phyloP scores from a whole-genome alignment of 2,888 invertebrate species.

The Bimastos eiseni region DNA sequence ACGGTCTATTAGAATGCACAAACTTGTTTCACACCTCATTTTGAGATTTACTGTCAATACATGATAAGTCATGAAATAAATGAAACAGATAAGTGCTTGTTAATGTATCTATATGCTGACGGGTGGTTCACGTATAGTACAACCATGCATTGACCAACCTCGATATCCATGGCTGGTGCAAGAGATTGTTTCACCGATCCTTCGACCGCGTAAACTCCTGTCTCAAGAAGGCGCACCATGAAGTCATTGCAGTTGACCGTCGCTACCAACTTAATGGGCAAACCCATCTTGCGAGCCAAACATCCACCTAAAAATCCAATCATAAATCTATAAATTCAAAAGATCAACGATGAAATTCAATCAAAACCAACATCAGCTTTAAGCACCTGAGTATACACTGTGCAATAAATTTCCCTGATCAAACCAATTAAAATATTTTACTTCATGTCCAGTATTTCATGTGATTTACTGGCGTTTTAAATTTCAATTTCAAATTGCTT shows the following conservation, averaged over 20 bases:
- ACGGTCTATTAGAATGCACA: no score
- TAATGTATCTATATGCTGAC: no score
- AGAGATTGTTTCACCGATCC: conserved; percentile 52
- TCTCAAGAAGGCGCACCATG: conserved; percentile 55
- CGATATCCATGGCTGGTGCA: conserved; percentile 64
- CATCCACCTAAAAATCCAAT: conserved; percentile 57
- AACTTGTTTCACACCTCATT: no score
- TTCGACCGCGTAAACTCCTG: conserved; percentile 55
- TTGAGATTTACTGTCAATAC: no score
- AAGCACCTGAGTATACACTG: not conserved
- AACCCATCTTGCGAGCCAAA: conserved; percentile 62
- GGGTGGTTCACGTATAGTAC: no score
- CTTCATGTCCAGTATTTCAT: not conserved
- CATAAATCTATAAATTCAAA: conserved; percentile 9
- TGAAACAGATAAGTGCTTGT: no score
- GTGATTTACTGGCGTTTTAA: not conserved
- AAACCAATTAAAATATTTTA: not conserved
- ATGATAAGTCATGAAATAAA: no score
- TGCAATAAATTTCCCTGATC: no score
- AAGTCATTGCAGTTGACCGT: conserved; percentile 63
- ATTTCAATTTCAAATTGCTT: not conserved
- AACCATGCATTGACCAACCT: conserved; percentile 47
- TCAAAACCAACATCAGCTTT: not conserved
- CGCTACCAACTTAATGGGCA: conserved; percentile 62
- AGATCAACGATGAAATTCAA: not conserved